A percentile compares a stretch with the other conserved stretches of the same genome.
These are phyloP conservation scores for Falco rusticolus DNA, from an alignment of 2,797 vertebrate species.

Conservation along the genomic window DNA sequence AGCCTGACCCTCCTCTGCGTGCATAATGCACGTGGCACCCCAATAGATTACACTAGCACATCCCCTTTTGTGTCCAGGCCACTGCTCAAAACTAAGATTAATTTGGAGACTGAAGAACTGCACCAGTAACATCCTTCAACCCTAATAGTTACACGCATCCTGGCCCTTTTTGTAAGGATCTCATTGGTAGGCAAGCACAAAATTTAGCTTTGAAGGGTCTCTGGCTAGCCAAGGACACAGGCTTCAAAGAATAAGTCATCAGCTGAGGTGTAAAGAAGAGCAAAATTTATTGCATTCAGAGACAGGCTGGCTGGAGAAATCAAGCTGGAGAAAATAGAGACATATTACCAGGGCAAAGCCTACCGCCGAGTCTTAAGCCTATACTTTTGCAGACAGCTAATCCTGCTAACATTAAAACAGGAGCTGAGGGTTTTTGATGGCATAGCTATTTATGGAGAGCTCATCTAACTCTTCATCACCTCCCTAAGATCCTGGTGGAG, in stretches of 20 bases:
- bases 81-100: not conserved
- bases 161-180: not conserved
- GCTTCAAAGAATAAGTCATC: constrained; percentile 49
- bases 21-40: not conserved
- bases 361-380: not conserved
- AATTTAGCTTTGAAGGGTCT: constrained; percentile 41
- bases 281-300: constrained; percentile 49
- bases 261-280: constrained; percentile 47
- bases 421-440: constrained; percentile 35
- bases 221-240: constrained; percentile 50
- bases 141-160: not conserved
- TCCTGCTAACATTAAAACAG: constrained; percentile 44
- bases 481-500: not conserved
- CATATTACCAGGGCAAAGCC: constrained; percentile 54
- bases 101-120: not conserved
- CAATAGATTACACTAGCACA: not conserved
- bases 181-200: constrained; percentile 30
- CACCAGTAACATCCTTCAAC: not conserved
- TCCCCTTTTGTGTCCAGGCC: not conserved
- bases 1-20: not conserved
- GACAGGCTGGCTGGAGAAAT: constrained; percentile 50
- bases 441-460: constrained; percentile 59
- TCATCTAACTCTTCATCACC: constrained; percentile 32
- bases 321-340: constrained; percentile 63
- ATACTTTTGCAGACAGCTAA: constrained; percentile 27